A percentile compares a stretch with the other conserved stretches of the same genome.
phyloP scores from a whole-genome alignment of 2,113 vertebrate species.

The Fulmarus glacialis region DNA sequence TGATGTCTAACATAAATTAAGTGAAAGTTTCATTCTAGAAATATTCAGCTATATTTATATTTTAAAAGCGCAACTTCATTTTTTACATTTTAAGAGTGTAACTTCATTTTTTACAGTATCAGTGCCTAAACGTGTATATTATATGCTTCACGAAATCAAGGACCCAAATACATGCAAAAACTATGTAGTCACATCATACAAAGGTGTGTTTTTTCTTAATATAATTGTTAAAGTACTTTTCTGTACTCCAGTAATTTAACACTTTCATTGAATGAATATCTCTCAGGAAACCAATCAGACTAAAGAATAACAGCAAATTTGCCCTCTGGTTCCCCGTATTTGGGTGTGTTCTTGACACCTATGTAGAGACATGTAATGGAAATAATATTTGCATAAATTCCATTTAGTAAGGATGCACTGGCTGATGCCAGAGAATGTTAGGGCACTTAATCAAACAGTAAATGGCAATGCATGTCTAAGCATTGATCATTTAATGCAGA shows the following conservation, averaged over 20 bases:
- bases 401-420: background rate
- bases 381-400: constrained; percentile 29
- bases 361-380: background rate
- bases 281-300: background rate
- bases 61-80: background rate
- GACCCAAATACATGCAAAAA: background rate
- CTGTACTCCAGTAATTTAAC: background rate
- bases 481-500: constrained; percentile 15
- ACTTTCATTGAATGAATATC: background rate
- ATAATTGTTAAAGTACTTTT: background rate
- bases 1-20: background rate
- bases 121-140: background rate
- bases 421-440: background rate
- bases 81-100: background rate
- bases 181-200: background rate
- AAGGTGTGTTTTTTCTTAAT: background rate
- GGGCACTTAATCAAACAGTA: constrained; percentile 12
- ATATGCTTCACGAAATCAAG: background rate
- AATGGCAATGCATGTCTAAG: background rate
- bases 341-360: background rate
- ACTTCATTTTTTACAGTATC: background rate
- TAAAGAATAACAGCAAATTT: background rate
- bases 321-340: background rate
- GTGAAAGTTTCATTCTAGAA: background rate
- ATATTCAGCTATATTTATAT: background rate